phyloP scores from a whole-genome alignment of 2,888 invertebrate species.

The Pardosa pseudoannulata region DNA sequence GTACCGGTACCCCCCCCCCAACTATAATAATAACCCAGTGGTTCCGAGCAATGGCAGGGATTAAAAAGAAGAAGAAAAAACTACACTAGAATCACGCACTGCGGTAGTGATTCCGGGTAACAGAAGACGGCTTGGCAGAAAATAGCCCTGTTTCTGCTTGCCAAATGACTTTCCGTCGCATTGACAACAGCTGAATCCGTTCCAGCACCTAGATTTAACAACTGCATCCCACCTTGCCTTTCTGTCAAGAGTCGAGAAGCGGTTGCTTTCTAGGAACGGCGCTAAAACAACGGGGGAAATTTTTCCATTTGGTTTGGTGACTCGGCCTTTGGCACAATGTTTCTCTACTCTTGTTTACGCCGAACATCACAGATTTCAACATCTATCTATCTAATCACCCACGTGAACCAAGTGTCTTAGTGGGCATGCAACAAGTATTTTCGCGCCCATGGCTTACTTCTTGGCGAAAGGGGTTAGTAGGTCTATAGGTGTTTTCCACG shows the following conservation, averaged over 20 bases:
- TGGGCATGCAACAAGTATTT: not conserved
- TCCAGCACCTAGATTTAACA: slow-evolving; percentile 56
- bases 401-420: not conserved
- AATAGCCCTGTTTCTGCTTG: slow-evolving; percentile 27
- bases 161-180: slow-evolving; percentile 41
- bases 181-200: slow-evolving; percentile 56
- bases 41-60: not conserved
- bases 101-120: slow-evolving; percentile 61
- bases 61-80: not conserved
- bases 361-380: not conserved
- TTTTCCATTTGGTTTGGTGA: slow-evolving; percentile 48
- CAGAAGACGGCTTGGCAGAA: slow-evolving; percentile 50
- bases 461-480: not conserved
- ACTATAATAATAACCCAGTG: not conserved
- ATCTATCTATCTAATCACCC: no score
- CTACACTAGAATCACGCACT: not conserved
- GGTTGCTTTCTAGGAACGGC: slow-evolving; percentile 30
- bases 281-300: slow-evolving; percentile 43
- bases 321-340: slow-evolving; percentile 46
- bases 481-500: no score
- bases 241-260: not conserved
- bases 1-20: no score
- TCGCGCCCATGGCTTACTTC: not conserved
- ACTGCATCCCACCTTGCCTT: slow-evolving; percentile 17
- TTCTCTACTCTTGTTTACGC: not conserved